Percentiles rank a stretch among this genome's conserved stretches.
phyloP scores from a whole-genome alignment of 2,797 vertebrate species.

The Megalops cyprinoides region DNA sequence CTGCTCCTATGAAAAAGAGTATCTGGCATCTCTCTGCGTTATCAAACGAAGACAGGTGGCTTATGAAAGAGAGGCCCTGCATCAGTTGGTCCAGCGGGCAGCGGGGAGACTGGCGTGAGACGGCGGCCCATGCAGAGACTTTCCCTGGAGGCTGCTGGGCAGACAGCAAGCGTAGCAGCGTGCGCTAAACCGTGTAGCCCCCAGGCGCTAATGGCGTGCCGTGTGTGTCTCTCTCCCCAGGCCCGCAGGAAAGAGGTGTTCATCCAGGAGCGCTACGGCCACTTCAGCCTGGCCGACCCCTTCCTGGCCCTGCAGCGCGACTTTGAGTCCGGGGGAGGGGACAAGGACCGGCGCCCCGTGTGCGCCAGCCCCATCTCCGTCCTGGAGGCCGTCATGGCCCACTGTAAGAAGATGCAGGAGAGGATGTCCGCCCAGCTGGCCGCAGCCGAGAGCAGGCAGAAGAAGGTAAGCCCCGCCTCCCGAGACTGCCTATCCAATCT shows the following conservation, averaged over 20 bases:
- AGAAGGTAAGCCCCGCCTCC: conserved; percentile 75
- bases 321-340: conserved; percentile 79
- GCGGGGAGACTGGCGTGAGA: too few relatives aligned
- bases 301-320: conserved; percentile 93
- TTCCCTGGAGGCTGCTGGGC: too few relatives aligned
- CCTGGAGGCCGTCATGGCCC: conserved; percentile 91
- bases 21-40: neutral
- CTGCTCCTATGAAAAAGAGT: neutral
- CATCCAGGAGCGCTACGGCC: conserved; percentile 91
- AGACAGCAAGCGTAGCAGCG: neutral
- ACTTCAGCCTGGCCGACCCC: conserved; percentile 92
- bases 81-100: neutral
- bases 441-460: conserved; percentile 90
- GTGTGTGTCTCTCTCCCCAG: conserved; percentile 61
- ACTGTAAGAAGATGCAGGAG: conserved; percentile 96
- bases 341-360: conserved; percentile 70
- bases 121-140: too few relatives aligned
- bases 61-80: neutral
- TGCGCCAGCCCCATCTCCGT: conserved; percentile 88
- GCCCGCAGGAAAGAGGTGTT: conserved; percentile 88
- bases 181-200: too few relatives aligned
- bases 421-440: conserved; percentile 93
- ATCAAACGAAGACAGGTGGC: neutral
- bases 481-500: neutral
- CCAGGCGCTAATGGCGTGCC: too few relatives aligned